Evolutionary conservation across 1,140 invertebrate species (phyloP), one percentile per base, ranked within the genome.

Genomic region (Macrotrachela quadricornifera): DNA sequence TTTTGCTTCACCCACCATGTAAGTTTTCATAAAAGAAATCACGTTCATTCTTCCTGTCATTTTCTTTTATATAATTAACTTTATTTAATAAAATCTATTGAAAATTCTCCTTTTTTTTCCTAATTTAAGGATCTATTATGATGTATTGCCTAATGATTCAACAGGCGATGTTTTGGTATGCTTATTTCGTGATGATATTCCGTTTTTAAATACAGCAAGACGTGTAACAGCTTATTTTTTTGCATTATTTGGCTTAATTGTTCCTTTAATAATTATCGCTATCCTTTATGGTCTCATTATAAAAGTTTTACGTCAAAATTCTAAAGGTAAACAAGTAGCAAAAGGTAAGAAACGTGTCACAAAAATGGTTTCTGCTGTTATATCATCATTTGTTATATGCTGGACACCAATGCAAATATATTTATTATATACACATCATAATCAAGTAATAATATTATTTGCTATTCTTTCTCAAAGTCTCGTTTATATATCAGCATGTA

Each of bases 401-500:
- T 95, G 90, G 90, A 79, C 82, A 59, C 88, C 88, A 2, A 83
- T 94, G 62, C 87, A 91, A 74, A 64, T 76, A 4, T 4, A 30
- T 30, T 30, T 30, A 30, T 4, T 30, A 2, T 30, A 30, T 30
- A 30, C 21, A 30, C 21, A 30, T 30, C 21, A 30, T 30, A 30
- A 30, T 4, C 21, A 30, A 30, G 21, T 30, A 4, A 30, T 4
- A 4, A 30, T 30, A 4, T 30, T 8, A 30, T 30, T 30, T 30
- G 21, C 21, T 30, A 83, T 88, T 56, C 77, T 78, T 8, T 79
- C 82, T 10, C 84, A 91, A 62, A 82, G 88, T n/a, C 68, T 92
- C 49, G 86, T 86, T 4, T 94, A 94, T 69, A 84, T 81, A 67
- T 92, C 91, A 71, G 85, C 82, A 57, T 91, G 86, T 63, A 79